Percentiles rank a stretch among this genome's conserved stretches.
phyloP scores from a whole-genome alignment of 2,888 invertebrate species.

The Oxyscelio sp. region DNA sequence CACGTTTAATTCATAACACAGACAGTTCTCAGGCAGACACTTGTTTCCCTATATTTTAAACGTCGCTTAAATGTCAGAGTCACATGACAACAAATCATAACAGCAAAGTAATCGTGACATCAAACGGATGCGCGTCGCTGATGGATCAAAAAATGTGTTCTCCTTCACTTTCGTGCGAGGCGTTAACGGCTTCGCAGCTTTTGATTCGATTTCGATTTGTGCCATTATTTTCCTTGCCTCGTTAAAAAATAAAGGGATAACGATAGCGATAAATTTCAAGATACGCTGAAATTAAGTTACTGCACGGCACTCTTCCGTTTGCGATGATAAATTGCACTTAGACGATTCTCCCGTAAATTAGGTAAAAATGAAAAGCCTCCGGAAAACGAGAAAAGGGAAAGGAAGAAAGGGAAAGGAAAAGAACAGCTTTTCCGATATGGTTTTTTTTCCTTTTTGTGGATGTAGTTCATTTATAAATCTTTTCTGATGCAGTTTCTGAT shows the following conservation, averaged over 20 bases:
- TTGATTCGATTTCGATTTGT: constrained; percentile 52
- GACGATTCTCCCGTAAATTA: not conserved
- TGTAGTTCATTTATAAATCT: no score
- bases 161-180: constrained; percentile 31
- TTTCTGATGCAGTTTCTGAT: no score
- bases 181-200: constrained; percentile 43
- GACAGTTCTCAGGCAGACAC: constrained; percentile 45
- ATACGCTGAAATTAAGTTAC: constrained; percentile 29
- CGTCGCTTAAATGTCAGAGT: constrained; percentile 62
- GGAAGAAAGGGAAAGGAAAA: no score
- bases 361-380: not conserved
- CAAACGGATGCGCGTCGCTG: constrained; percentile 45
- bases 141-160: constrained; percentile 53
- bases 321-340: constrained; percentile 4
- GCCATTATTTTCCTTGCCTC: constrained; percentile 45
- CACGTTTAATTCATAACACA: constrained; percentile 25
- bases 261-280: constrained; percentile 33
- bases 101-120: constrained; percentile 57
- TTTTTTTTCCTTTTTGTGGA: no score
- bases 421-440: no score
- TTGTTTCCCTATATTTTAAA: constrained; percentile 55
- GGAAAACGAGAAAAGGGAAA: not conserved
- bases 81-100: constrained; percentile 61
- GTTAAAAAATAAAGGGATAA: constrained; percentile 51
- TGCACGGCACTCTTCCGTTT: not conserved